Evolutionary conservation across 2,888 invertebrate species (phyloP).

Genomic region (Amphipyra tragopoginis): DNA sequence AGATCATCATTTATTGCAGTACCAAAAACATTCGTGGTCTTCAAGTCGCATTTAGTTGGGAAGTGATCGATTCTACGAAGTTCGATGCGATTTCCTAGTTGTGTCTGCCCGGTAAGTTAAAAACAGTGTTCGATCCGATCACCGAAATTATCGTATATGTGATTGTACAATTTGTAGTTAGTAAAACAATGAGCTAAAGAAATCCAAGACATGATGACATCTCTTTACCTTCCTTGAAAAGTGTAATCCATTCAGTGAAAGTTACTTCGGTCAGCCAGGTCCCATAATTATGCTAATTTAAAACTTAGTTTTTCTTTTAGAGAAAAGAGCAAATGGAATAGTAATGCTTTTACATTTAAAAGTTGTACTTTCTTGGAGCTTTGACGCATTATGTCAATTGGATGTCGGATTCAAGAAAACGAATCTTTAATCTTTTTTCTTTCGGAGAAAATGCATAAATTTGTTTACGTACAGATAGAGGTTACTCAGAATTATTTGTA

Average conservation of each 20-base stretch:
- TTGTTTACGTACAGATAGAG: too few relatives aligned
- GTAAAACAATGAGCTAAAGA: constrained; percentile 21
- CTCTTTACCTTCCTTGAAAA: constrained; percentile 24
- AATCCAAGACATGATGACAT: constrained; percentile 18
- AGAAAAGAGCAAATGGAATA: constrained; percentile 12
- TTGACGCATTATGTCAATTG: constrained; percentile 3
- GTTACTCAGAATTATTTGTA: too few relatives aligned
- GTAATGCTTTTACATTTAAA: constrained; percentile 32
- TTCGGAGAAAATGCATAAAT: not conserved
- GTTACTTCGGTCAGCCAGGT: constrained; percentile 41
- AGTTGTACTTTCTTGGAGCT: constrained; percentile 29
- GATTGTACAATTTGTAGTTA: constrained; percentile 4
- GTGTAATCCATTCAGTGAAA: constrained; percentile 34
- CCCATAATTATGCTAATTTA: constrained; percentile 30
- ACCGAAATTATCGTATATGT: constrained; percentile 9
- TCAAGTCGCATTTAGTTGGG: too few relatives aligned
- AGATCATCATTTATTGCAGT: too few relatives aligned
- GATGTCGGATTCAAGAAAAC: not conserved
- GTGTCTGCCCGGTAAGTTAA: not conserved
- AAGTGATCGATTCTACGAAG: too few relatives aligned
- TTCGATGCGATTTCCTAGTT: too few relatives aligned
- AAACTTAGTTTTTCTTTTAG: constrained; percentile 30
- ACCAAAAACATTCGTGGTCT: too few relatives aligned
- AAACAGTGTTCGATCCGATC: not conserved
- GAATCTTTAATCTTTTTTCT: not conserved